Conservation (phyloP, 2,113 vertebrate genomes). For the Benitochromis conjunctus region DNA sequence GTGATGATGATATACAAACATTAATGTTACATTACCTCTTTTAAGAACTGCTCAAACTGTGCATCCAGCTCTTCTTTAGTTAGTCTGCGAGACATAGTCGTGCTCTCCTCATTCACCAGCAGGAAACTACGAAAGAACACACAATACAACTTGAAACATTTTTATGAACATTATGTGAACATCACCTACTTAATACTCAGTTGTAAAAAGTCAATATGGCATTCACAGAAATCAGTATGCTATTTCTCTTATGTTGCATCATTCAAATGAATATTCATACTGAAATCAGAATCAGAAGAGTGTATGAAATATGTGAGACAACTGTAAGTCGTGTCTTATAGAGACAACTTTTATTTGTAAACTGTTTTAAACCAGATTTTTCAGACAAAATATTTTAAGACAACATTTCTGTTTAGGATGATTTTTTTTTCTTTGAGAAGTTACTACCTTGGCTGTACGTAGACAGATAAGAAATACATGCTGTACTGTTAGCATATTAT, state of each 20-base stretch:
- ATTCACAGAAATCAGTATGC: not conserved
- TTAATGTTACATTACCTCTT: conserved; percentile 77
- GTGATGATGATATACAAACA: not conserved
- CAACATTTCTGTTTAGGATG: not conserved
- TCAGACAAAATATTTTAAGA: not conserved
- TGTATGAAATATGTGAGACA: not conserved
- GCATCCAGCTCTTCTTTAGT: conserved; percentile 86
- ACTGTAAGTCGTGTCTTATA: not conserved
- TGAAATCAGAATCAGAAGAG: not conserved
- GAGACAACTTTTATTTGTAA: not conserved
- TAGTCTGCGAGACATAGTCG: conserved; percentile 76
- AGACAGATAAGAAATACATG: not conserved
- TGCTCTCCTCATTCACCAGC: not conserved
- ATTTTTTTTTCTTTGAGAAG: not conserved
- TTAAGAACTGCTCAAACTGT: conserved; percentile 91
- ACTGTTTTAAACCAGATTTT: not conserved
- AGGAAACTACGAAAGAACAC: not conserved
- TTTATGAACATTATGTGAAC: not conserved
- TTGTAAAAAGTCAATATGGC: rapidly evolving
- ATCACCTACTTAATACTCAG: not conserved
- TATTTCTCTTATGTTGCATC: not conserved
- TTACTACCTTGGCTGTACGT: not conserved
- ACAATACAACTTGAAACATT: not conserved
- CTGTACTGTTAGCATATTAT: not conserved
- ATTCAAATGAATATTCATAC: not conserved